These are phyloP conservation scores for Hippocampus kuda DNA, from an alignment of 2,797 vertebrate species.

Conservation along the genomic window DNA sequence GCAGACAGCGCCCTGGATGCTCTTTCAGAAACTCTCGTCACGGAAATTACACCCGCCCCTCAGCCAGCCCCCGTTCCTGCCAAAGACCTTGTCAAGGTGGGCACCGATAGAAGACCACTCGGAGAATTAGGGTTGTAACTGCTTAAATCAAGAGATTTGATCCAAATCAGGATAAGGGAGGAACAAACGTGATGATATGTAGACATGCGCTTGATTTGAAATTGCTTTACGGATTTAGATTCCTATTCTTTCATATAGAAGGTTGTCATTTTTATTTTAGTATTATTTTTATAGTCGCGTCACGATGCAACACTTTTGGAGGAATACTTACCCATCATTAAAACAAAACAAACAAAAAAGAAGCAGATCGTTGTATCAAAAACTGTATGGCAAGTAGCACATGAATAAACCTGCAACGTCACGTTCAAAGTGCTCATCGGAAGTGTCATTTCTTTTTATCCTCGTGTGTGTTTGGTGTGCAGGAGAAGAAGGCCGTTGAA, in stretches of 20 bases:
- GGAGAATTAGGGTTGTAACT: not conserved
- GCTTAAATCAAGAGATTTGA: not conserved
- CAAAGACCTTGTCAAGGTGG: constrained; percentile 62
- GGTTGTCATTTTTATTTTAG: not conserved
- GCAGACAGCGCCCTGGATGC: constrained; percentile 55
- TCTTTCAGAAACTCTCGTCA: constrained; percentile 60
- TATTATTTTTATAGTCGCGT: not conserved
- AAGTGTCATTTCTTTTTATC: not conserved
- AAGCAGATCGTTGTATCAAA: not conserved
- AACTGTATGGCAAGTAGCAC: not conserved
- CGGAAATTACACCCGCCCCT: constrained; percentile 45
- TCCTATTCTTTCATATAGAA: not conserved
- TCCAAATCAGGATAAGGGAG: not conserved
- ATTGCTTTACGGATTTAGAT: not conserved
- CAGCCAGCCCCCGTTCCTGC: constrained; percentile 36
- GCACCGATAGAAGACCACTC: not conserved
- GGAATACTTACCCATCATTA: not conserved
- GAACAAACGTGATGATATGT: not conserved
- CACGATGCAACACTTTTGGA: not conserved
- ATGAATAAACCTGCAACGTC: not conserved
- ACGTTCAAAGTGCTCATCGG: not conserved
- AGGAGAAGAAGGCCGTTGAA: constrained; percentile 61
- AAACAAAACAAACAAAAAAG: too few relatives aligned
- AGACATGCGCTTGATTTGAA: not conserved
- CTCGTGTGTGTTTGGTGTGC: constrained; percentile 9